These are phyloP conservation scores for Drosophila dives DNA, from an alignment of 2,888 invertebrate genomes.

Conservation along the genomic window DNA sequence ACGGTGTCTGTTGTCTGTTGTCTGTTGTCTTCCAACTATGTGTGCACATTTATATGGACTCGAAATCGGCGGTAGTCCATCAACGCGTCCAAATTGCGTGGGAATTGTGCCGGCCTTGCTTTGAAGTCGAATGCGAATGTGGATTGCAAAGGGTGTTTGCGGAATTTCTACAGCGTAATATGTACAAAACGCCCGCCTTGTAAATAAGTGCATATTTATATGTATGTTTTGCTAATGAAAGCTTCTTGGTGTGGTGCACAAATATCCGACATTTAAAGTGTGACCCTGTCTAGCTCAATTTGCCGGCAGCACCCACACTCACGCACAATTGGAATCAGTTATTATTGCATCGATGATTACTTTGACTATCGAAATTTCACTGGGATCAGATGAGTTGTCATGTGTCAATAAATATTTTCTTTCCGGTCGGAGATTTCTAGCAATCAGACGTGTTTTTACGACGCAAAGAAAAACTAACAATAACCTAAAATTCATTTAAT, in stretches of 20 bases:
- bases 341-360: too few relatives aligned
- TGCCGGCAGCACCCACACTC: too few relatives aligned
- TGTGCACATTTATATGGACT: not conserved
- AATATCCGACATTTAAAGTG: conserved; percentile 3
- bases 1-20: conserved; percentile 4
- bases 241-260: conserved; percentile 12
- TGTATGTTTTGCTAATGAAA: conserved; percentile 9
- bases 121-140: conserved; percentile 40
- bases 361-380: too few relatives aligned
- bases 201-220: not conserved
- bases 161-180: conserved; percentile 56
- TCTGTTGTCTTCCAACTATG: conserved; percentile 9
- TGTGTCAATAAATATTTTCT: too few relatives aligned
- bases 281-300: too few relatives aligned
- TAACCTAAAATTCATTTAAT: too few relatives aligned
- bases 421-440: too few relatives aligned
- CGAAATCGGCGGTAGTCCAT: conserved; percentile 56
- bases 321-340: too few relatives aligned
- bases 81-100: conserved; percentile 65
- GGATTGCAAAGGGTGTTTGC: conserved; percentile 56
- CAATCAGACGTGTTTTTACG: too few relatives aligned
- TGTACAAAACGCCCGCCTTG: conserved; percentile 11
- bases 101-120: conserved; percentile 63
- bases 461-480: too few relatives aligned
- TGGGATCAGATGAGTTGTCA: too few relatives aligned